Evolutionary conservation across 2,888 invertebrate genomes (phyloP).

Genomic region (Melinaea menophilus): DNA sequence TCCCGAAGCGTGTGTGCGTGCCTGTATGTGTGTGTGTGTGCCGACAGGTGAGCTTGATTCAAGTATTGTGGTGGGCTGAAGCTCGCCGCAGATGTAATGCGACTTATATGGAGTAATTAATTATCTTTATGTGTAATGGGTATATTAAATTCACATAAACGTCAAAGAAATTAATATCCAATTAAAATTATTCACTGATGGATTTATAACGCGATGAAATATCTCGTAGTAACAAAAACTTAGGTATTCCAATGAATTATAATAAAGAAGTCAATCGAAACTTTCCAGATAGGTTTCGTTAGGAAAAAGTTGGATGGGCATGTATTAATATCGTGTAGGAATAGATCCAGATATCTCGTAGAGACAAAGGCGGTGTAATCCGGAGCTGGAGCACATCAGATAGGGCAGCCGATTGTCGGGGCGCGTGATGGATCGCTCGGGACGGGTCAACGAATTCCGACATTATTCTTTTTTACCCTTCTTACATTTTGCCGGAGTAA

Average conservation of each 20-base stretch:
- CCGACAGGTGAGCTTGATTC: conserved; percentile 18
- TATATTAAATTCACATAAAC: conserved; percentile 18
- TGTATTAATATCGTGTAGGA: conserved; percentile 27
- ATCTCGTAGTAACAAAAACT: neutral
- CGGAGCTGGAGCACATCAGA: conserved; percentile 68
- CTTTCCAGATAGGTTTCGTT: neutral
- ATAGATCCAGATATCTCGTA: conserved; percentile 30
- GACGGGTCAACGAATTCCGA: conserved; percentile 80
- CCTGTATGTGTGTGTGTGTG: conserved; percentile 10
- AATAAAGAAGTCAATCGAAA: neutral
- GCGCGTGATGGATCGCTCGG: conserved; percentile 77
- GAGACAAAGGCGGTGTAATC: conserved; percentile 57
- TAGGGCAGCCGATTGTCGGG: conserved; percentile 68
- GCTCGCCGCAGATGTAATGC: conserved; percentile 18
- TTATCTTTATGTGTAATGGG: conserved; percentile 18
- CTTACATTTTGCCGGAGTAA: conserved; percentile 76
- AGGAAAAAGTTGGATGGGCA: neutral
- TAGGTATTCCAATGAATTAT: neutral
- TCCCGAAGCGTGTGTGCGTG: conserved; percentile 7
- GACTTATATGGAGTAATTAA: conserved; percentile 21
- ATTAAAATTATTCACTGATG: conserved; percentile 14
- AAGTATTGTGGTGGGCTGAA: conserved; percentile 8
- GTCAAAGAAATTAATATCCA: conserved; percentile 16
- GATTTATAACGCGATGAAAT: conserved; percentile 13
- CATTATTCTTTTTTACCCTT: conserved; percentile 80